Evolutionary conservation across 2,797 vertebrate species (phyloP).

Genomic region (Hephaestus fuliginosus): DNA sequence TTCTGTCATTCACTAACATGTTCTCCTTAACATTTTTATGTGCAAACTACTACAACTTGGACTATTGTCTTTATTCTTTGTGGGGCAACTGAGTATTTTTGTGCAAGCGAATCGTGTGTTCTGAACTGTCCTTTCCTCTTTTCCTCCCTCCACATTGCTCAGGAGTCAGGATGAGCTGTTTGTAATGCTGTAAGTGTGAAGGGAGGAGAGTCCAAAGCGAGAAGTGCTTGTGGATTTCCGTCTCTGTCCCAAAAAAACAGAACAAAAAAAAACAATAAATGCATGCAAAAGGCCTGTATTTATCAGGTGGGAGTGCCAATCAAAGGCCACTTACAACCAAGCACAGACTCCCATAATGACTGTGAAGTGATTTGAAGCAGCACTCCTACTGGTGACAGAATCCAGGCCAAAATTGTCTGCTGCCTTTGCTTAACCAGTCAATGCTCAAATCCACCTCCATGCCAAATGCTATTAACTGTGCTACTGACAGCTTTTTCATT

Average conservation of each 20-base stretch:
- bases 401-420: constrained; percentile 33
- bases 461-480: constrained; percentile 34
- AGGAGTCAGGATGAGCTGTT: constrained; percentile 82
- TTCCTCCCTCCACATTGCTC: constrained; percentile 53
- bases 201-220: constrained; percentile 36
- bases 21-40: constrained; percentile 16
- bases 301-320: constrained; percentile 26
- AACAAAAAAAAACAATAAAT: not conserved
- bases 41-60: constrained; percentile 14
- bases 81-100: constrained; percentile 15
- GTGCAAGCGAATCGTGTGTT: constrained; percentile 29
- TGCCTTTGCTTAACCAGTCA: constrained; percentile 21
- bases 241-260: not conserved
- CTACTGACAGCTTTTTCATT: constrained; percentile 50
- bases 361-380: constrained; percentile 29
- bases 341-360: constrained; percentile 18
- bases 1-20: constrained; percentile 54
- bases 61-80: constrained; percentile 18
- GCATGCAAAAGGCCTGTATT: constrained; percentile 41
- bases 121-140: constrained; percentile 59
- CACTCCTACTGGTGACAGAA: constrained; percentile 39
- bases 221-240: constrained; percentile 34
- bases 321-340: constrained; percentile 13
- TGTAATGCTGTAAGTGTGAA: constrained; percentile 82
- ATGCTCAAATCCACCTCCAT: constrained; percentile 28